These are phyloP conservation scores for Hydractinia symbiolongicarpus DNA, from an alignment of 30 jellyfish, hydroid and myxozoan species.

Conservation along the genomic window DNA sequence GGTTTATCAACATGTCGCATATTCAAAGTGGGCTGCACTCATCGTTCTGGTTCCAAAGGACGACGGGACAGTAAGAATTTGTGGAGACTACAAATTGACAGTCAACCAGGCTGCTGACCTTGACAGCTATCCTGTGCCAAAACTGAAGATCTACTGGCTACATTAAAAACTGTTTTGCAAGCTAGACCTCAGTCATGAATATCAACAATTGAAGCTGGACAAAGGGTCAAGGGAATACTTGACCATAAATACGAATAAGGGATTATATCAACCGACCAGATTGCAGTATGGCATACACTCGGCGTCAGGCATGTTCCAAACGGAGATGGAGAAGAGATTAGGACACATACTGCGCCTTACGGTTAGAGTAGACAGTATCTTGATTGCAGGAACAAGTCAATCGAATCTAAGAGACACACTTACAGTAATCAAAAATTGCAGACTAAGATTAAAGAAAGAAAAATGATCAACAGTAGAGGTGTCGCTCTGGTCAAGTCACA, in stretches of 20 bases:
- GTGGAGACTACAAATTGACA: slow-evolving; percentile 33
- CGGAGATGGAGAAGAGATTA: slow-evolving; percentile 38
- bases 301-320: slow-evolving; percentile 47
- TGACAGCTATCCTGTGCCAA: slow-evolving; percentile 34
- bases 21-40: slow-evolving; percentile 13
- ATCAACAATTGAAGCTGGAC: slow-evolving; percentile 31
- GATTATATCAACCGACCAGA: slow-evolving; percentile 12
- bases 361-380: no score
- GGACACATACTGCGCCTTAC: not conserved
- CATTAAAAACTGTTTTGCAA: slow-evolving; percentile 11
- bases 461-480: slow-evolving; percentile 35
- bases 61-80: slow-evolving; percentile 32
- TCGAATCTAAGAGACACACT: not conserved
- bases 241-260: slow-evolving; percentile 37
- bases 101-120: slow-evolving; percentile 22
- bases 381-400: not conserved
- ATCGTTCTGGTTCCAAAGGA: slow-evolving; percentile 5
- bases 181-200: slow-evolving; percentile 38
- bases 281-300: slow-evolving; percentile 42
- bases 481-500: slow-evolving; percentile 12
- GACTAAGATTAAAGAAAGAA: slow-evolving; percentile 8
- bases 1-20: slow-evolving; percentile 13
- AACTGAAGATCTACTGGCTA: slow-evolving; percentile 32
- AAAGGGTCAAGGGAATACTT: slow-evolving; percentile 31
- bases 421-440: not conserved